Conservation (phyloP, 2,888 invertebrate species). For the Drosophila nr. perissopoda region DNA sequence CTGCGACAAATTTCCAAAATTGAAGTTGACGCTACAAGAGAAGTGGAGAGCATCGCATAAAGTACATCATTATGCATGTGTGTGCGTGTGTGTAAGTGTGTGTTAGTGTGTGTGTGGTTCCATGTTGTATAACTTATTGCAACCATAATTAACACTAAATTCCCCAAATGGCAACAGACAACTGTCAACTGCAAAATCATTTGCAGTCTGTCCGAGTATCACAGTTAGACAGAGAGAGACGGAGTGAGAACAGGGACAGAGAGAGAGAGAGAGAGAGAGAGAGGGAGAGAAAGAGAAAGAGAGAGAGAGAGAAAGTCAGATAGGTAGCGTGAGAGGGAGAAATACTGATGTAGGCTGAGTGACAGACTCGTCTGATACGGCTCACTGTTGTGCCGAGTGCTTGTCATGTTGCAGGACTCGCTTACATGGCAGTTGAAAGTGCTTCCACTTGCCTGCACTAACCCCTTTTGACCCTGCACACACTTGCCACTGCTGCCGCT, state of each 20-base stretch:
- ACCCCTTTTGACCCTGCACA: not conserved
- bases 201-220: constrained; percentile 60
- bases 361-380: constrained; percentile 54
- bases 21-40: constrained; percentile 13
- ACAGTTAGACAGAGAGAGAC: constrained; percentile 11
- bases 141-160: constrained; percentile 80
- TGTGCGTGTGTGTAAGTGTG: not conserved
- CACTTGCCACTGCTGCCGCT: not conserved
- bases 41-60: constrained; percentile 5
- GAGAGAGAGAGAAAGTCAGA: not conserved
- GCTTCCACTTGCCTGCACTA: constrained; percentile 22
- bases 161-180: constrained; percentile 78
- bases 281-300: not conserved
- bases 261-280: not conserved
- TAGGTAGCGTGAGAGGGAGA: not conserved
- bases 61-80: not conserved
- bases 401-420: constrained; percentile 69
- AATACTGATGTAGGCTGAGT: constrained; percentile 16
- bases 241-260: not conserved
- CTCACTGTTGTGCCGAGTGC: constrained; percentile 49
- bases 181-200: constrained; percentile 81
- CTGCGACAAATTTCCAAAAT: constrained; percentile 35
- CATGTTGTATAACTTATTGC: constrained; percentile 76
- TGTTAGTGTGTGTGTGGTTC: constrained; percentile 16
- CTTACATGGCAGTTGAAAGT: constrained; percentile 64